phyloP scores from a whole-genome alignment of 2,888 invertebrate species.

The Calameuta filiformis region DNA sequence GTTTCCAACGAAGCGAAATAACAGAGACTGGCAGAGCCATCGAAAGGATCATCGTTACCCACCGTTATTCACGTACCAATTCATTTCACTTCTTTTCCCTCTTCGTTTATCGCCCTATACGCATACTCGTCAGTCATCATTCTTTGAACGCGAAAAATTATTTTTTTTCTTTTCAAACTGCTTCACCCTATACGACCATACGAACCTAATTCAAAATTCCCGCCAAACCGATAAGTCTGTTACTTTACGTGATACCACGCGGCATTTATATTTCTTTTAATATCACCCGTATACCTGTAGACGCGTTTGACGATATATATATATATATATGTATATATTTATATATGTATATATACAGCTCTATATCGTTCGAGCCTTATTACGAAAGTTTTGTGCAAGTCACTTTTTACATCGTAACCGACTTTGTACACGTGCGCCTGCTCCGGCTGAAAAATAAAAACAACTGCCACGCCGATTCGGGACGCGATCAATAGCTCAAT shows the following conservation, averaged over 20 bases:
- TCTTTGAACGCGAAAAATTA: not conserved
- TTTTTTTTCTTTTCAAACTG: not conserved
- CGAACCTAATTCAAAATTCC: not conserved
- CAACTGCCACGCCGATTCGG: not conserved
- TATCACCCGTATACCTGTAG: not conserved
- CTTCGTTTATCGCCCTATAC: not conserved
- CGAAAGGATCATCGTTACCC: not conserved
- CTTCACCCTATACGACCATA: not conserved
- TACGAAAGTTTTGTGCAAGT: not conserved
- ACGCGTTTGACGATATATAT: not conserved
- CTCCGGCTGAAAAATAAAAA: not conserved
- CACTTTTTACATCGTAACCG: not conserved
- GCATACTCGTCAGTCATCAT: not conserved
- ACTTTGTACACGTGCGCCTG: not conserved
- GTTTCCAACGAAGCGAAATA: not conserved
- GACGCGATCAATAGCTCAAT: not conserved
- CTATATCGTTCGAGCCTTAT: not conserved
- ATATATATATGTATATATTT: too few species aligned
- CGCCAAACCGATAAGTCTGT: not conserved
- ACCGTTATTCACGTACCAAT: not conserved
- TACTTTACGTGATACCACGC: too few species aligned
- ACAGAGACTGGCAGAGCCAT: not conserved
- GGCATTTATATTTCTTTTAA: not conserved
- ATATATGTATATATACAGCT: not conserved
- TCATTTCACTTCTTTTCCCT: not conserved